These are phyloP conservation scores for Labeo calbasu DNA, from an alignment of 2,797 vertebrate species.

Conservation along the genomic window DNA sequence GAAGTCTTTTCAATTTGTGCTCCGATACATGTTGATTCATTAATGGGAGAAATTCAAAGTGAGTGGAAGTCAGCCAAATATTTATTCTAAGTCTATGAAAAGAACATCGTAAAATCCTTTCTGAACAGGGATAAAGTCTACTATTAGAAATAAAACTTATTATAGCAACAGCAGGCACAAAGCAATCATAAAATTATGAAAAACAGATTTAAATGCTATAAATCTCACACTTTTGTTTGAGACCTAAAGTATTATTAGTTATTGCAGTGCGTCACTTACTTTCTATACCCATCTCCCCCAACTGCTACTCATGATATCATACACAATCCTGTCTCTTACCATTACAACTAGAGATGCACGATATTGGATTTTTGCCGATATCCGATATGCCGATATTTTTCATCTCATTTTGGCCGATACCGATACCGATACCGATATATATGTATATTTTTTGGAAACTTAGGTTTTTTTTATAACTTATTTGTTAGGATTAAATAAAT, in stretches of 20 bases:
- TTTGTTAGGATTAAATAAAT: no score
- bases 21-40: background rate
- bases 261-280: background rate
- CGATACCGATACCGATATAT: no score
- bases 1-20: background rate
- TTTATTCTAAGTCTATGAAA: background rate
- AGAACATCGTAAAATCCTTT: background rate
- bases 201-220: background rate
- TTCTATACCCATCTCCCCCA: conserved; percentile 41
- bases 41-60: background rate
- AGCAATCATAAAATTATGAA: background rate
- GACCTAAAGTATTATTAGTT: background rate
- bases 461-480: no score
- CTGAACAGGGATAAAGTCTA: background rate
- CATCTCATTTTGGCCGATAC: no score
- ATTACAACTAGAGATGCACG: no score
- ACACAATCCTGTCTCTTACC: conserved; percentile 65
- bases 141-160: background rate
- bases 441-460: no score
- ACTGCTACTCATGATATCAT: conserved; percentile 51
- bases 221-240: background rate
- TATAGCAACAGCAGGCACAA: background rate
- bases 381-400: no score
- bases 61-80: background rate
- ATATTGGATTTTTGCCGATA: no score